These are phyloP conservation scores for Drosophila repletoides DNA, from an alignment of 1,140 invertebrate species.

Conservation along the genomic window DNA sequence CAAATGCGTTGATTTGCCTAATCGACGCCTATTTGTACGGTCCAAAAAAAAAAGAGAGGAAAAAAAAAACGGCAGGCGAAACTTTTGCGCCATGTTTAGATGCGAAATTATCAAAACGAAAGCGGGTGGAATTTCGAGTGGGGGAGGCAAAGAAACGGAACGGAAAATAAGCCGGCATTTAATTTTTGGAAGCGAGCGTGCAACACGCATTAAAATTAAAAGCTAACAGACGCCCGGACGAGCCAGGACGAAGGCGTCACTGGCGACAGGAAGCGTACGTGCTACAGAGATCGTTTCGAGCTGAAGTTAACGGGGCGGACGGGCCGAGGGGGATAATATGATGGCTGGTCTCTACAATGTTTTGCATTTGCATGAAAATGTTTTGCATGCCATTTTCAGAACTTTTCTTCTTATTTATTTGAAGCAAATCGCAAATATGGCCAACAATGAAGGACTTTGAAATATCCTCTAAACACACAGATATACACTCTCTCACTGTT, in stretches of 20 bases:
- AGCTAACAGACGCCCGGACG: slow-evolving; percentile 43
- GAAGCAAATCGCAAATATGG: background rate
- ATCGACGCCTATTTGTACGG: slow-evolving; percentile 76
- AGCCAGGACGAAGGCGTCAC: slow-evolving; percentile 20
- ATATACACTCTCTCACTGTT: too few species aligned
- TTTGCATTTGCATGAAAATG: slow-evolving; percentile 77
- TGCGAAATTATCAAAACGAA: slow-evolving; percentile 44
- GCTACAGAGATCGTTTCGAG: slow-evolving; percentile 33
- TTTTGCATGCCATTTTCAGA: slow-evolving; percentile 50
- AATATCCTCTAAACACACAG: too few species aligned
- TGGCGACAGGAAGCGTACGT: slow-evolving; percentile 49
- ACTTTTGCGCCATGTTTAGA: slow-evolving; percentile 55
- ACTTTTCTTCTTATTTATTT: background rate
- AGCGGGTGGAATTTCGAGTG: background rate
- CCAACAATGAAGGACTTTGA: background rate
- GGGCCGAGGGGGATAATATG: background rate
- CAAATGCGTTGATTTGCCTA: slow-evolving; percentile 80
- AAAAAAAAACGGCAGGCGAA: slow-evolving; percentile 26
- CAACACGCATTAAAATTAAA: slow-evolving; percentile 79
- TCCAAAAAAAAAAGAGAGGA: too few species aligned
- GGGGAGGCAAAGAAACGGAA: slow-evolving; percentile 1
- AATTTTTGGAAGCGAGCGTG: slow-evolving; percentile 72
- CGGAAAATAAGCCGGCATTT: slow-evolving; percentile 71
- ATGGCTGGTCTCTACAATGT: slow-evolving; percentile 37
- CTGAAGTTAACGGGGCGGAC: too few species aligned